Evolutionary conservation across 2,888 invertebrate species (phyloP).

Genomic region (Epinotia demarniana): DNA sequence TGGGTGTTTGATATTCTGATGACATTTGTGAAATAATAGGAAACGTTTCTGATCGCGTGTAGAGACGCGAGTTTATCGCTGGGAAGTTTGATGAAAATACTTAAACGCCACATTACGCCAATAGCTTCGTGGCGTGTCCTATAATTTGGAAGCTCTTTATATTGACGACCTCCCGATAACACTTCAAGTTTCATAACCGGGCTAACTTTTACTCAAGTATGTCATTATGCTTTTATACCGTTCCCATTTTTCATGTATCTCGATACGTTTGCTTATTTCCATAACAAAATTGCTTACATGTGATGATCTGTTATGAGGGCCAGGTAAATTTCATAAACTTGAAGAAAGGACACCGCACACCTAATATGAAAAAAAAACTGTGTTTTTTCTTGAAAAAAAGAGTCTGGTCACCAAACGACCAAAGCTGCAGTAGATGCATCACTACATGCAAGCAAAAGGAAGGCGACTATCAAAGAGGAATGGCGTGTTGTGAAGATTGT

Average conservation of each 20-base stretch:
- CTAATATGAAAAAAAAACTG: too few species aligned
- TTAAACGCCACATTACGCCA: constrained; percentile 53
- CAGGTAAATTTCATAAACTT: neutral
- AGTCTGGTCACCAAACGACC: too few species aligned
- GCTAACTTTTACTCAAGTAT: constrained; percentile 42
- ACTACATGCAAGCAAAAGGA: too few species aligned
- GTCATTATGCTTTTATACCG: constrained; percentile 21
- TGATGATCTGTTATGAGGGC: neutral
- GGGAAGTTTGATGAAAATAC: constrained; percentile 65
- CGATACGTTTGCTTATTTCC: neutral
- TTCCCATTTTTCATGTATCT: constrained; percentile 9
- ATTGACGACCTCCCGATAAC: constrained; percentile 51
- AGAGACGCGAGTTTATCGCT: constrained; percentile 63
- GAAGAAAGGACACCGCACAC: too few species aligned
- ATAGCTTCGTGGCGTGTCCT: constrained; percentile 48
- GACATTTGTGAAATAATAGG: constrained; percentile 77
- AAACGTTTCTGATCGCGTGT: constrained; percentile 65
- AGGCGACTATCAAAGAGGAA: too few species aligned
- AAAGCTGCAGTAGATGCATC: too few species aligned
- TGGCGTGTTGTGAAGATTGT: too few species aligned
- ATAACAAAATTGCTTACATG: neutral
- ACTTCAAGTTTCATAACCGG: constrained; percentile 50
- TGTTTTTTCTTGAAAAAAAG: too few species aligned
- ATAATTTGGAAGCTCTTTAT: constrained; percentile 55
- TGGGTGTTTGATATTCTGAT: constrained; percentile 78